Conservation (phyloP, 2,888 invertebrate species). For the Drosophila austrosaltans region DNA sequence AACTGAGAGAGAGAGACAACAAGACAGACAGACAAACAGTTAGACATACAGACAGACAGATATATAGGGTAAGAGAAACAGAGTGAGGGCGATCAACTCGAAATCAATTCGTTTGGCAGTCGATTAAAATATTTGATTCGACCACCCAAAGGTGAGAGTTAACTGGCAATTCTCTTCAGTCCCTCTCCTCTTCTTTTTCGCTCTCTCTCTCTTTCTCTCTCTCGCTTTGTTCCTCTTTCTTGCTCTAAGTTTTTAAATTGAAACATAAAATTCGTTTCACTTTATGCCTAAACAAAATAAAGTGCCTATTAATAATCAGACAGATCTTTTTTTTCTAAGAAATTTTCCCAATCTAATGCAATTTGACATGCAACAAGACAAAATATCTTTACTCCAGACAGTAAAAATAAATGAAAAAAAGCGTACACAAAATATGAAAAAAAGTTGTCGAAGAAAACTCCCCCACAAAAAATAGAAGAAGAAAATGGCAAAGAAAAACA, state of each 20-base stretch:
- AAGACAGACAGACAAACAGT: slow-evolving; percentile 34
- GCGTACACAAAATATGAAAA: not conserved
- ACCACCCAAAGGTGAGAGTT: slow-evolving; percentile 63
- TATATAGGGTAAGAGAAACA: slow-evolving; percentile 30
- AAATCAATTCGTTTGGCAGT: slow-evolving; percentile 76
- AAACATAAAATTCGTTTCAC: slow-evolving; percentile 75
- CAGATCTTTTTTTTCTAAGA: slow-evolving; percentile 56
- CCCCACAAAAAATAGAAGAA: slow-evolving; percentile 29
- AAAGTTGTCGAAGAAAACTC: slow-evolving; percentile 2
- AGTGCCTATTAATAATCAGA: slow-evolving; percentile 22
- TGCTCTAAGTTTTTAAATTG: slow-evolving; percentile 46
- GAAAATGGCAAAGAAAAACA: not conserved
- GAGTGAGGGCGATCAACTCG: slow-evolving; percentile 28
- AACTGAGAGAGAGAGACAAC: not conserved
- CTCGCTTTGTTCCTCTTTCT: not conserved
- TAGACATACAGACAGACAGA: slow-evolving; percentile 29
- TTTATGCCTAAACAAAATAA: slow-evolving; percentile 47
- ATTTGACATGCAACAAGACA: slow-evolving; percentile 73
- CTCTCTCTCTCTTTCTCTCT: not conserved
- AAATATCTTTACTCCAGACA: slow-evolving; percentile 47
- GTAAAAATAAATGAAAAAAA: slow-evolving; percentile 27
- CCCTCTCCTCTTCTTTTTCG: not conserved
- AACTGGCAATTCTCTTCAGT: slow-evolving; percentile 1
- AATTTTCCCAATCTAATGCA: slow-evolving; percentile 66
- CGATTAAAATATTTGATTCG: slow-evolving; percentile 75